Conservation (phyloP, 1,140 invertebrate species). For the Lucilia cuprina region DNA sequence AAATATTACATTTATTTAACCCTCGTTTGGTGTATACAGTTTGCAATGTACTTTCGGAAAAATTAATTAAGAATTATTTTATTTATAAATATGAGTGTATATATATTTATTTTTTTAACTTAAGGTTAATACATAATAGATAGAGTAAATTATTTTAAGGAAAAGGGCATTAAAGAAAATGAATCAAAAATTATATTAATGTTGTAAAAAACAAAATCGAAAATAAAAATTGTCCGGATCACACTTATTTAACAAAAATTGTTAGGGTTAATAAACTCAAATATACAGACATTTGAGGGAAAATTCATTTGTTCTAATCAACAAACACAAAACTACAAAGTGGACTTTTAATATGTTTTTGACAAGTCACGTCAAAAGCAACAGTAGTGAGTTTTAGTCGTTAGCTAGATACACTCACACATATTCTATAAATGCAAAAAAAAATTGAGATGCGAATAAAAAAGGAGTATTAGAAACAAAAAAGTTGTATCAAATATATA, state of each 20-base stretch:
- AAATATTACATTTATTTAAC: constrained; percentile 9
- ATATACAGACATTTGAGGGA: not conserved
- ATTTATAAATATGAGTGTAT: too few relatives aligned
- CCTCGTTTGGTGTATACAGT: not conserved
- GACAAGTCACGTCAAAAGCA: constrained; percentile 34
- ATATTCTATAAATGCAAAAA: not conserved
- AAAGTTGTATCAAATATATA: not conserved
- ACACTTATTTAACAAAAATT: too few relatives aligned
- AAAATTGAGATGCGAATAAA: not conserved
- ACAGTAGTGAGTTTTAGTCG: constrained; percentile 16
- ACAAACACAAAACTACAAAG: constrained; percentile 28
- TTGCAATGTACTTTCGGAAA: too few relatives aligned
- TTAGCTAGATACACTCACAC: not conserved
- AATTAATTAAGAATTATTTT: too few relatives aligned
- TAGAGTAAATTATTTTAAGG: too few relatives aligned
- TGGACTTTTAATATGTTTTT: constrained; percentile 35
- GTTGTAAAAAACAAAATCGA: too few relatives aligned
- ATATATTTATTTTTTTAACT: too few relatives aligned
- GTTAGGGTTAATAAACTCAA: too few relatives aligned
- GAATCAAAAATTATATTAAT: too few relatives aligned
- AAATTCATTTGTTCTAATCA: constrained; percentile 32
- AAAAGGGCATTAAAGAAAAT: too few relatives aligned
- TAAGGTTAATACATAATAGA: too few relatives aligned
- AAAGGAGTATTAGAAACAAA: not conserved
- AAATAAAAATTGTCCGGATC: too few relatives aligned